A percentile compares a stretch with the other conserved stretches of the same genome.
Conservation (phyloP, 2,113 vertebrate genomes). For the Ochotona princeps region DNA sequence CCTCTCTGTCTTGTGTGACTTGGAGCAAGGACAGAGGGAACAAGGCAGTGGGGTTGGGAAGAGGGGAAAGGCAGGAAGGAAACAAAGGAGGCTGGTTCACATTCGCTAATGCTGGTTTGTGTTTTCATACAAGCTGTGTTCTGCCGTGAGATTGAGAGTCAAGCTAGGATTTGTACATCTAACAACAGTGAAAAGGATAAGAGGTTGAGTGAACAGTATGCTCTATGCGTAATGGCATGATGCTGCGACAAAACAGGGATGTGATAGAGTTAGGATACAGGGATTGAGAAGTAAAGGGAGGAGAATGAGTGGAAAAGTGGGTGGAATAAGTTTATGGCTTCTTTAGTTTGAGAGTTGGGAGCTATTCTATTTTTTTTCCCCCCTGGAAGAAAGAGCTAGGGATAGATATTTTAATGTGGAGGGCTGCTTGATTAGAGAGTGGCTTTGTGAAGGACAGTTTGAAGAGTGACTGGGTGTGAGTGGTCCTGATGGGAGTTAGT, state of each 20-base stretch:
- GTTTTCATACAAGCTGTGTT: neutral
- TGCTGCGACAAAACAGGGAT: neutral
- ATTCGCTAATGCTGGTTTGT: neutral
- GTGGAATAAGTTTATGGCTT: neutral
- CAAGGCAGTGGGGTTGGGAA: accelerated
- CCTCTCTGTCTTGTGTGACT: too few relatives aligned
- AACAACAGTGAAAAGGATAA: neutral
- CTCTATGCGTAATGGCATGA: too few relatives aligned
- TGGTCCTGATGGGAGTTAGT: neutral
- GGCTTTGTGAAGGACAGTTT: neutral
- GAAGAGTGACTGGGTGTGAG: neutral
- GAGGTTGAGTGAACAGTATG: accelerated
- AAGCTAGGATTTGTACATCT: neutral
- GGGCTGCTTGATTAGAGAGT: neutral
- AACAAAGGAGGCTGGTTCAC: neutral
- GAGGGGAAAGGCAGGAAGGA: neutral
- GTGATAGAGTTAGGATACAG: neutral
- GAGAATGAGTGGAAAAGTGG: too few relatives aligned
- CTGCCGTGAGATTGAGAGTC: too few relatives aligned
- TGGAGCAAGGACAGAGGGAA: neutral
- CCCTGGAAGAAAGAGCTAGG: neutral
- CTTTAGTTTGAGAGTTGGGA: neutral
- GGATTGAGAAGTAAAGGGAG: accelerated
- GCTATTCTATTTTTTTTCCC: neutral
- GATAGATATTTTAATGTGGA: neutral